Evolutionary conservation across 2,888 invertebrate species (phyloP).

Genomic region (Tenodera sinensis): DNA sequence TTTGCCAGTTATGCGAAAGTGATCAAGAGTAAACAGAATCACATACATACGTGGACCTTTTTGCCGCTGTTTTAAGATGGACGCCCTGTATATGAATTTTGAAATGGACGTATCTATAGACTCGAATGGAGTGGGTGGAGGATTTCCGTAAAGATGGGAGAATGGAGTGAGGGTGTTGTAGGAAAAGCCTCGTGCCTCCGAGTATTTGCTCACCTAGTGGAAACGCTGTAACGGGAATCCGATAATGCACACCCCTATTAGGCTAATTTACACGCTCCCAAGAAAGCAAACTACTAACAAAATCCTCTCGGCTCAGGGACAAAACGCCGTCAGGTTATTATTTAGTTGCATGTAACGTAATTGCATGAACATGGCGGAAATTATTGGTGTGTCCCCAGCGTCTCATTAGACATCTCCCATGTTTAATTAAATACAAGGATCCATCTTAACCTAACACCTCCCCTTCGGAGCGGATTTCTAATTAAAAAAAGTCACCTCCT

Average conservation of each 20-base stretch:
- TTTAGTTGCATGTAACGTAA: constrained; percentile 2
- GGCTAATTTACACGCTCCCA: background rate
- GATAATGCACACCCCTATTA: background rate
- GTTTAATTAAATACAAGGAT: constrained; percentile 23
- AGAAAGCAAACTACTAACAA: background rate
- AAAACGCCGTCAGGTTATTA: background rate
- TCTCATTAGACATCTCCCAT: constrained; percentile 16
- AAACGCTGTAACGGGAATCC: background rate
- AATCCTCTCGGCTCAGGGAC: background rate
- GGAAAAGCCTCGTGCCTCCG: background rate
- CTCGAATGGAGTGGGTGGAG: background rate
- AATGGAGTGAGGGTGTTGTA: background rate
- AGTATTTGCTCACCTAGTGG: background rate
- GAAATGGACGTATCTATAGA: too few relatives aligned
- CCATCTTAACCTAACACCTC: constrained; percentile 6
- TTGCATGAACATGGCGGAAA: constrained; percentile 10
- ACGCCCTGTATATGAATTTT: too few relatives aligned
- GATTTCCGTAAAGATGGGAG: background rate
- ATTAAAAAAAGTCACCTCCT: constrained; percentile 18
- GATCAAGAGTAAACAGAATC: too few relatives aligned
- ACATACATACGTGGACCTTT: too few relatives aligned
- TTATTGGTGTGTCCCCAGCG: background rate
- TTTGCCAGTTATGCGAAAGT: too few relatives aligned
- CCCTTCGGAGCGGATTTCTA: background rate
- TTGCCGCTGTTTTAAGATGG: too few relatives aligned